Base-by-base conservation (phyloP, 2,797 vertebrate genomes). In the Dallia pectoralis region DNA sequence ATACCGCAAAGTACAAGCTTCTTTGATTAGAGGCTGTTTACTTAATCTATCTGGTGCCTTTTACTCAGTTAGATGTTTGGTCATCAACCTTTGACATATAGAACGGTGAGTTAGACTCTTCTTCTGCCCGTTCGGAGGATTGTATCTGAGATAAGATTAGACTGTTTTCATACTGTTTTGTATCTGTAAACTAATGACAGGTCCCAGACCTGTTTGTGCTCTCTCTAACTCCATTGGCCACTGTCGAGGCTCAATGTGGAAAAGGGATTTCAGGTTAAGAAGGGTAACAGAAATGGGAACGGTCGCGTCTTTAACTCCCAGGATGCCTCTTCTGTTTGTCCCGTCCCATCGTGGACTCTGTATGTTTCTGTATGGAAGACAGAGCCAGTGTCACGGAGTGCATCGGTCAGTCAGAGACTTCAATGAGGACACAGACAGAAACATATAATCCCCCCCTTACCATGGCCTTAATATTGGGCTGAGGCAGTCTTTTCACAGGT, bases 261-360 rank as follows among this genome's bases (percentile, higher is more conserved):
- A 40, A 19, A 63, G 27, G 27, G 53, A 30, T 30, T 30, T 65
- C 29, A 32, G 29, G 63, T 40, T 30, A 47, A 16, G 77, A 70
- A 81, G 77, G 77, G 73, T 81, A 75, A 67, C 71, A 63, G 36
- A 76, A 29, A 32, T 30, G 61, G 61, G 32, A 63, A 30, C 27
- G 16, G 32, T 32, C 61, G 6, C 27, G 67, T 79, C 61, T 76
- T 74, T 75, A 68, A 56, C 30, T 71, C 79, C 33, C 74, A 53
- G n/a, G 19, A 56, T 56, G 29, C 29, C 63, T 77, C 71, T 40
- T 16, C 18, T 36, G 5, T 33, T 33, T 8, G 30, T 36, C 16
- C 18, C 74, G 70, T 71, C 77, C 69, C 74, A 40, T 61, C 59
- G 19, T 74, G 63, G 25, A 15, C 11, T 14, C 7, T 30, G 59